Evolutionary conservation across 2,797 vertebrate genomes (phyloP).

Genomic region (Anisognathus igniventris): DNA sequence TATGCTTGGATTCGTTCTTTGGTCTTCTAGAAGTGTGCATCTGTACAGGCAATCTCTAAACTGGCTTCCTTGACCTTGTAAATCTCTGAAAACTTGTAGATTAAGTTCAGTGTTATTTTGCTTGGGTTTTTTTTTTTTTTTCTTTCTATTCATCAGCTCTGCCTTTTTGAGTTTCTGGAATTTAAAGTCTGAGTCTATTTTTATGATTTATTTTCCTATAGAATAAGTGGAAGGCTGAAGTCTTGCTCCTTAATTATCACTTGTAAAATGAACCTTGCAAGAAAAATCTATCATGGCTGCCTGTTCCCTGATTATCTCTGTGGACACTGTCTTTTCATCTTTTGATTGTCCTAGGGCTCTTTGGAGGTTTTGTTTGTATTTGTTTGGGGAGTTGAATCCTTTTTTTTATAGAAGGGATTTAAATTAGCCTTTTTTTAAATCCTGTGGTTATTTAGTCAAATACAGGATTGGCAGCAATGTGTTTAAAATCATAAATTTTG

Average conservation of each 20-base stretch:
- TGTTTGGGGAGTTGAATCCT: rapidly evolving
- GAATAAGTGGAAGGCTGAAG: not conserved
- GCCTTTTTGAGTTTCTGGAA: not conserved
- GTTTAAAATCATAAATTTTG: not conserved
- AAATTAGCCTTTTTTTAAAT: not conserved
- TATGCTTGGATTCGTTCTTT: not conserved
- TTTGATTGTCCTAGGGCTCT: not conserved
- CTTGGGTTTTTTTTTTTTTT: not conserved
- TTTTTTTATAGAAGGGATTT: not conserved
- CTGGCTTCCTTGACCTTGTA: not conserved
- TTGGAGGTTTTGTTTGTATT: rapidly evolving
- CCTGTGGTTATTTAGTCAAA: not conserved
- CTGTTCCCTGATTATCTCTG: not conserved
- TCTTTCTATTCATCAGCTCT: not conserved
- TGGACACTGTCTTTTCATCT: not conserved
- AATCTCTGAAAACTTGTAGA: not conserved
- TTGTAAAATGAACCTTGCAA: not conserved
- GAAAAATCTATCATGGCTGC: not conserved
- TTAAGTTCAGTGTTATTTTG: not conserved
- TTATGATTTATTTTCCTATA: not conserved
- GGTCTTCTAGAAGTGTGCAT: not conserved
- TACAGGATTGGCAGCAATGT: not conserved
- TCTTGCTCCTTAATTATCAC: not conserved
- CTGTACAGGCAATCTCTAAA: not conserved
- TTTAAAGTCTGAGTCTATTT: not conserved